A percentile compares a stretch with the other conserved stretches of the same genome.
Evolutionary conservation across 64 coral and sea anemone genomes (phyloP).

Genomic region (Montipora sp.): DNA sequence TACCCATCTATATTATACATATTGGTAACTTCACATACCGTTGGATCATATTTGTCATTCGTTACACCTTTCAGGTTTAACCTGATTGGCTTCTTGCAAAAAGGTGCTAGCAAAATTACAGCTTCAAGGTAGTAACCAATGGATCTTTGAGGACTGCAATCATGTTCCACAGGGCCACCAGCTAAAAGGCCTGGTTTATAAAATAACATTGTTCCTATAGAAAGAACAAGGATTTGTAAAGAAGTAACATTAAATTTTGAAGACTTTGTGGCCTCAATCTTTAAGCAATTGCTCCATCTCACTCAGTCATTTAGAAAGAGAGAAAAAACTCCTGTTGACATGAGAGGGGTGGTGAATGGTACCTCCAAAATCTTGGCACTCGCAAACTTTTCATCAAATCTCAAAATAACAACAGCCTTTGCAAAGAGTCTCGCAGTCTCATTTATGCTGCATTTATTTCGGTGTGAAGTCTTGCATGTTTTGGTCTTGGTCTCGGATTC

Average conservation of each 20-base stretch:
- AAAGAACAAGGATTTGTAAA: not conserved
- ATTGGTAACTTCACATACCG: slow-evolving; percentile 64
- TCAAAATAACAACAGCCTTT: too few species aligned
- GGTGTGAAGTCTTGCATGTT: too few species aligned
- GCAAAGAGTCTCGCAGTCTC: too few species aligned
- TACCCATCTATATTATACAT: not conserved
- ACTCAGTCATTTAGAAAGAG: too few species aligned
- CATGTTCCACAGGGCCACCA: slow-evolving; percentile 90
- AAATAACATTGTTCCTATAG: slow-evolving; percentile 88
- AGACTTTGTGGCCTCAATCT: too few species aligned
- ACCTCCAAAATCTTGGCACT: too few species aligned
- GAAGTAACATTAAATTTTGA: not conserved
- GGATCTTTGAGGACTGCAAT: slow-evolving; percentile 89
- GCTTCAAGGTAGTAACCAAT: slow-evolving; percentile 93
- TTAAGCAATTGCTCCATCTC: too few species aligned
- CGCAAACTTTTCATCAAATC: too few species aligned
- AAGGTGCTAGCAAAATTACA: slow-evolving; percentile 85
- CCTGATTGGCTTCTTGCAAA: slow-evolving; percentile 96
- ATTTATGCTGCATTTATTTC: too few species aligned
- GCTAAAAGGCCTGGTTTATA: slow-evolving; percentile 95
- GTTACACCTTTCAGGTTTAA: slow-evolving; percentile 87
- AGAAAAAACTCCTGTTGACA: too few species aligned
- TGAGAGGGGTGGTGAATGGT: too few species aligned
- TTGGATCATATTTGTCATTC: slow-evolving; percentile 90
- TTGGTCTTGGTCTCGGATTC: too few species aligned